Percentiles rank a stretch among this genome's conserved stretches.
These are phyloP conservation scores for Mirza zaza DNA, from an alignment of 2,113 vertebrate species.

Conservation along the genomic window DNA sequence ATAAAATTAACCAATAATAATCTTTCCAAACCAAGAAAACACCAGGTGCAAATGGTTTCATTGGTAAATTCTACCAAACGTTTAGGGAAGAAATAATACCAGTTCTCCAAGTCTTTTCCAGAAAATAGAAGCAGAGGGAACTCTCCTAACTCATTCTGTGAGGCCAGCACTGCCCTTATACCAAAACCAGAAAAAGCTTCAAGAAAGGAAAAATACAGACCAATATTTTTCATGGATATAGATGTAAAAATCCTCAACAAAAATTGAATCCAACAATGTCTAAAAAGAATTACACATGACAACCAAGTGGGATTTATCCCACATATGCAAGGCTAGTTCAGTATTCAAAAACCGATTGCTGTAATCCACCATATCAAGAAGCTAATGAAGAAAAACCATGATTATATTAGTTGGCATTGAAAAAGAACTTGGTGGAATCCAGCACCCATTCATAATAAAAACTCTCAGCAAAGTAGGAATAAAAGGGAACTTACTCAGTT, in stretches of 20 bases:
- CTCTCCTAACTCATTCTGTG: neutral
- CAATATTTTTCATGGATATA: neutral
- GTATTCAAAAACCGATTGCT: neutral
- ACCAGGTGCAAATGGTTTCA: neutral
- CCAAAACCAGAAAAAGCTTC: neutral
- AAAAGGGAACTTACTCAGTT: neutral
- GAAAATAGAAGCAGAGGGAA: neutral
- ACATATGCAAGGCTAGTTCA: neutral
- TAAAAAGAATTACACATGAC: neutral
- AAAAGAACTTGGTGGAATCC: neutral
- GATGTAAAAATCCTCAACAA: neutral
- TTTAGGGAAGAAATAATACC: neutral
- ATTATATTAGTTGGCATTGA: neutral
- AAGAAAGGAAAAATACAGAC: neutral
- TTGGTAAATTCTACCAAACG: neutral
- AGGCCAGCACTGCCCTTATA: neutral
- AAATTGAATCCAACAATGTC: neutral
- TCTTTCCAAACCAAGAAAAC: conserved; percentile 7
- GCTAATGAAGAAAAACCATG: neutral
- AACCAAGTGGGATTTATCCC: neutral
- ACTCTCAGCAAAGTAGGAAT: neutral
- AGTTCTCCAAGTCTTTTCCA: neutral
- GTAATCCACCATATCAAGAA: neutral
- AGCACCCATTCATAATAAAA: neutral
- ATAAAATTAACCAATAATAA: neutral